Evolutionary conservation across 1,140 invertebrate genomes (phyloP), one percentile per base, ranked within the genome.

Genomic region (Geopemphigus sp.): DNA sequence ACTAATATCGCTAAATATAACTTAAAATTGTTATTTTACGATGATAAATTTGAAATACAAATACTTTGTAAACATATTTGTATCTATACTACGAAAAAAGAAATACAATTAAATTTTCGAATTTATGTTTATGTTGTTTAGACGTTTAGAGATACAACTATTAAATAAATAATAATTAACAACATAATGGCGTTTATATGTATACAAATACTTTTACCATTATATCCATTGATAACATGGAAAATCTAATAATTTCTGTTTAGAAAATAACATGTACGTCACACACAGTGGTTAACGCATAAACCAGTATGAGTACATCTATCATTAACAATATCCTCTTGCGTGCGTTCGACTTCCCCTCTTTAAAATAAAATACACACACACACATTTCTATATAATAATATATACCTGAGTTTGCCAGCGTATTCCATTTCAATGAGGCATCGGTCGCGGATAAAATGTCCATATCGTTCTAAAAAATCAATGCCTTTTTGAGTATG

Each of bases 401-500:
- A 39, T 50, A 82, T 86, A 88, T 87, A 98, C 96, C 95, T 96
- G 82, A 99, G 90, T 89, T 97, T 98, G 78, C 89, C 89, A 82
- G 97, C 97, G 89, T 99, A 98, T 88, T 98, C 97, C 84, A 92
- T 90, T 89, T 99, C 97, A 87, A 98, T 97, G 80, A 90, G 88
- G 86, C 95, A 95, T 84, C 97, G 87, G 85, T 99, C 97, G 82
- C 95, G 92, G 72, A 98, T 91, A 85, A 98, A 98, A 86, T 95
- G 93, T 82, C 93, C 93, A 89, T 94, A 98, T 87, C 91, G 92
- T 85, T 99, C 97, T 85, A 98, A 89, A 88, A 98, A 98, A 83
- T 98, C 97, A 84, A 98, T 97, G 84, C 97, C 97, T 88, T 96
- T 97, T 85, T 96, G 92, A 83, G 97, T 98, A 87, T 98, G 96